These are phyloP conservation scores for Euwallacea similis DNA, from an alignment of 1,140 invertebrate species.

Conservation along the genomic window DNA sequence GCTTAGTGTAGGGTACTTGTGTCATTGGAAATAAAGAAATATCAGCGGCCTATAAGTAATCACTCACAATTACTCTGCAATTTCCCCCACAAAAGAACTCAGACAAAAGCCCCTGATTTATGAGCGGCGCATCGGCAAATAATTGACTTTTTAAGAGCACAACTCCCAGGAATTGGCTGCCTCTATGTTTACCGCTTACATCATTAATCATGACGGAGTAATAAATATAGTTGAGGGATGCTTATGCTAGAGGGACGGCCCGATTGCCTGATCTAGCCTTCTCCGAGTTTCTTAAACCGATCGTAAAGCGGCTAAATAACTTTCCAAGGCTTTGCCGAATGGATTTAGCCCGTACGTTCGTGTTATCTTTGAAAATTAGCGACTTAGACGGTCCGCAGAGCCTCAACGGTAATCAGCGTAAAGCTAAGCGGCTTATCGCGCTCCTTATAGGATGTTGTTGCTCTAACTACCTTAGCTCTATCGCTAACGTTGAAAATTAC, in stretches of 20 bases:
- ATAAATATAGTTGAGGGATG: not conserved
- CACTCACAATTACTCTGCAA: too few species aligned
- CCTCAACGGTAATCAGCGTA: slow-evolving; percentile 9
- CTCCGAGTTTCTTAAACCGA: not conserved
- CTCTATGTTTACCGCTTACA: slow-evolving; percentile 2
- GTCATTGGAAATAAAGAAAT: too few species aligned
- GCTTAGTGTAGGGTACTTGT: too few species aligned
- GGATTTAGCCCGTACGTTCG: slow-evolving; percentile 4
- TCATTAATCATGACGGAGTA: slow-evolving; percentile 10
- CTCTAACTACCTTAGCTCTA: not conserved
- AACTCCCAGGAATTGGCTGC: slow-evolving; percentile 11
- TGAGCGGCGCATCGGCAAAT: slow-evolving; percentile 3
- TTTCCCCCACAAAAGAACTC: not conserved
- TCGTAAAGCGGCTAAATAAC: slow-evolving; percentile 2
- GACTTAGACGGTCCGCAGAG: slow-evolving; percentile 10
- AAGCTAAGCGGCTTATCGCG: slow-evolving; percentile 16
- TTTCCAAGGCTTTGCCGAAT: not conserved
- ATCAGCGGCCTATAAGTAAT: too few species aligned
- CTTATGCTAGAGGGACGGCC: not conserved
- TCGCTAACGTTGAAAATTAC: not conserved
- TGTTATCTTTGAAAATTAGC: slow-evolving; percentile 5
- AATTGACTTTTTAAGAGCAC: slow-evolving; percentile 21
- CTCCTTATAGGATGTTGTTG: slow-evolving; percentile 11
- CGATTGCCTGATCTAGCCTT: not conserved
- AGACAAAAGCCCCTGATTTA: slow-evolving; percentile 10